These are phyloP conservation scores for Melieria omissa DNA, from an alignment of 2,888 invertebrate species.

Conservation along the genomic window DNA sequence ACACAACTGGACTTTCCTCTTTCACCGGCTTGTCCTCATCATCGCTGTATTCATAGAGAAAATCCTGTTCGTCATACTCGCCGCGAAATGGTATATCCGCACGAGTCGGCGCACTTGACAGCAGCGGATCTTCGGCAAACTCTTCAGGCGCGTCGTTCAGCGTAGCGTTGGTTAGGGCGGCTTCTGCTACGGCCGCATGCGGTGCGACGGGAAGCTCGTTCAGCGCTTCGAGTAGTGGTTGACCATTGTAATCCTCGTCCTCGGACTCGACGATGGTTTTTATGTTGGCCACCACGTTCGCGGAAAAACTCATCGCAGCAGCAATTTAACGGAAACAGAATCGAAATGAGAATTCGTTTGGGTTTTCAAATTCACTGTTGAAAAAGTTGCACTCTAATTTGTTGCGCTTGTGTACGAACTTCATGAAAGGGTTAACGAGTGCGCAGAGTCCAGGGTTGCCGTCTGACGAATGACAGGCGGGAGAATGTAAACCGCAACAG, in stretches of 20 bases:
- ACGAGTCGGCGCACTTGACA: too few relatives aligned
- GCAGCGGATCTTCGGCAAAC: neutral
- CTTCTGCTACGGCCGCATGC: slow-evolving; percentile 30
- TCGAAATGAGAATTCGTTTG: too few relatives aligned
- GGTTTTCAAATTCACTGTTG: too few relatives aligned
- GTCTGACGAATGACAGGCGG: too few relatives aligned
- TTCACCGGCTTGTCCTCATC: slow-evolving; percentile 3
- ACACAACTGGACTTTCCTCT: neutral
- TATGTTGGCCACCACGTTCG: slow-evolving; percentile 45
- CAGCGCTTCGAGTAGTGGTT: neutral
- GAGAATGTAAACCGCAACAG: too few relatives aligned
- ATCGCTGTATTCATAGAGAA: slow-evolving; percentile 38
- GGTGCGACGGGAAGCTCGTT: neutral
- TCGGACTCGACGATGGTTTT: slow-evolving; percentile 44
- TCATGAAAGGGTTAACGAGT: too few relatives aligned
- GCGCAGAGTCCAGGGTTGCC: too few relatives aligned
- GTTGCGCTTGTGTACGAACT: too few relatives aligned
- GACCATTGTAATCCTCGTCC: slow-evolving; percentile 6
- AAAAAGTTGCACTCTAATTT: too few relatives aligned
- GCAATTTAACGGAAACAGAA: too few relatives aligned
- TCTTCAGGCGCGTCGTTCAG: slow-evolving; percentile 12
- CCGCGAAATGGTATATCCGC: slow-evolving; percentile 6
- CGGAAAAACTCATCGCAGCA: slow-evolving; percentile 38
- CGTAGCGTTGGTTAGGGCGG: slow-evolving; percentile 11
- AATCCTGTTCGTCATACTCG: slow-evolving; percentile 50